A percentile compares a stretch with the other conserved stretches of the same genome.
Evolutionary conservation across 2,797 vertebrate genomes (phyloP).

Genomic region (Sebastes nivosus): DNA sequence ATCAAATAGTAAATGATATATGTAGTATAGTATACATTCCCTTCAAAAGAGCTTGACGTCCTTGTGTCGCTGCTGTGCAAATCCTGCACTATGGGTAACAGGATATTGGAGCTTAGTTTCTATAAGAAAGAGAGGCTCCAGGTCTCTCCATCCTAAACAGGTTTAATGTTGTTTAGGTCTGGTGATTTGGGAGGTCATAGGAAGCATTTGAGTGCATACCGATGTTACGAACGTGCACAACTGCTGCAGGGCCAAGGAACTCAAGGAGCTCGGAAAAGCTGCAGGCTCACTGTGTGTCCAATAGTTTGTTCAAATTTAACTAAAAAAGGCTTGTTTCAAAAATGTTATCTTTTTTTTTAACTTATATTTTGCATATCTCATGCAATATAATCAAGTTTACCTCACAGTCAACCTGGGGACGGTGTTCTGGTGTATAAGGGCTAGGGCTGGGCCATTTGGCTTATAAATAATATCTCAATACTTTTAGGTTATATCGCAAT

Average conservation of each 20-base stretch:
- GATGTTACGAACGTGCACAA: not conserved
- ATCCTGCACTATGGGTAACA: slow-evolving; percentile 39
- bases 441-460: fast-evolving
- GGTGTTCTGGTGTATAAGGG: too few relatives aligned
- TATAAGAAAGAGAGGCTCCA: slow-evolving; percentile 12
- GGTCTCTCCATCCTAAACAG: slow-evolving; percentile 38
- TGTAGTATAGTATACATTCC: not conserved
- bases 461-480: too few relatives aligned
- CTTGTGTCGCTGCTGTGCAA: slow-evolving; percentile 11
- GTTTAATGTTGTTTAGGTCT: slow-evolving; percentile 41
- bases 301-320: not conserved
- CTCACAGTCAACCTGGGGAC: not conserved
- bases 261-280: not conserved
- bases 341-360: not conserved
- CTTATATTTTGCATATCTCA: not conserved
- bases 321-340: not conserved
- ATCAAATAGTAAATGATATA: not conserved
- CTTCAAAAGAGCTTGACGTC: not conserved
- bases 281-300: not conserved
- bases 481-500: too few relatives aligned
- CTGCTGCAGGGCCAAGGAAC: not conserved
- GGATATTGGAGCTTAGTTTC: slow-evolving; percentile 42
- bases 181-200: slow-evolving; percentile 36
- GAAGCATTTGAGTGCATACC: slow-evolving; percentile 6
- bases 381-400: not conserved